phyloP scores from a whole-genome alignment of 2,797 vertebrate genomes.

The Eidolon dupreanum region DNA sequence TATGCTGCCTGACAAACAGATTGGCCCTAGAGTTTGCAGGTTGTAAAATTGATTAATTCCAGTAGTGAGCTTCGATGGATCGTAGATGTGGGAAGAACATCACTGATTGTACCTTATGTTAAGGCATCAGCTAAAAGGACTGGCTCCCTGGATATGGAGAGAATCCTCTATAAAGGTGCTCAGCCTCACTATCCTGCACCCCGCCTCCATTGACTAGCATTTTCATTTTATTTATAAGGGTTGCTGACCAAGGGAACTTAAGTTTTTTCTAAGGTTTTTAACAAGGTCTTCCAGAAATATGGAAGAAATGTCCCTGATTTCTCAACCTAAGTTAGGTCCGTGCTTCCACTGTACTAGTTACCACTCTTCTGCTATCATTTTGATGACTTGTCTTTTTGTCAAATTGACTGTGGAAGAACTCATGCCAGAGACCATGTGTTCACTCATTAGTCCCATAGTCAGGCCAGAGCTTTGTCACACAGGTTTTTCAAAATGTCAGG shows the following conservation, averaged over 20 bases:
- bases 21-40: background rate
- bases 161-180: background rate
- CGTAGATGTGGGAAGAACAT: background rate
- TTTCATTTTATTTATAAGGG: background rate
- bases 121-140: background rate
- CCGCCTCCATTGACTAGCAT: too few relatives aligned
- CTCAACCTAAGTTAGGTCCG: background rate
- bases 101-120: background rate
- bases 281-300: background rate
- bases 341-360: background rate
- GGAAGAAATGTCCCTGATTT: background rate
- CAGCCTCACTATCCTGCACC: background rate
- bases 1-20: background rate
- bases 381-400: background rate
- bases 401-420: background rate
- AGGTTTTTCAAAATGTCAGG: background rate
- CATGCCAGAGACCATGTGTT: background rate
- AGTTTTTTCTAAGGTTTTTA: background rate
- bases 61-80: background rate
- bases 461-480: too few relatives aligned
- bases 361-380: background rate
- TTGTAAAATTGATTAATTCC: too few relatives aligned
- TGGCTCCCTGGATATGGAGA: background rate
- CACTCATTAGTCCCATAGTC: fast-evolving
- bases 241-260: background rate